These are phyloP conservation scores for Branchinecta lindahli DNA, from an alignment of 1,140 invertebrate genomes.

Conservation along the genomic window DNA sequence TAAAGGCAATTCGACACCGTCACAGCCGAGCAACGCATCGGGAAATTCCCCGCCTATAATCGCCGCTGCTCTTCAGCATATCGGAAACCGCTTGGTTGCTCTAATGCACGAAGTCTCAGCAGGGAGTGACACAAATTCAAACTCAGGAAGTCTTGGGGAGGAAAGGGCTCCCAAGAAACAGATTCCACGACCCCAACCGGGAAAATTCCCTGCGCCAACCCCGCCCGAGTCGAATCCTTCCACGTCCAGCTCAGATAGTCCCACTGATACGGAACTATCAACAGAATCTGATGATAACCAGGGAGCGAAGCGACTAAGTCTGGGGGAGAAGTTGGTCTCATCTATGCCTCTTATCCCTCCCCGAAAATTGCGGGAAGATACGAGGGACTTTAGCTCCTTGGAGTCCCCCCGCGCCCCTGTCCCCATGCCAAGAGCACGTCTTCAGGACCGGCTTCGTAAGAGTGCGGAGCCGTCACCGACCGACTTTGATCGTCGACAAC, in stretches of 20 bases:
- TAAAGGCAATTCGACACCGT: background rate
- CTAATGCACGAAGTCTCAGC: slow-evolving; percentile 82
- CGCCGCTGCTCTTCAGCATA: slow-evolving; percentile 81
- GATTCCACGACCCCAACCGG: slow-evolving; percentile 38
- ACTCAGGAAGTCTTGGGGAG: slow-evolving; percentile 26
- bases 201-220: slow-evolving; percentile 43
- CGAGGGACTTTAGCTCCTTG: slow-evolving; percentile 23
- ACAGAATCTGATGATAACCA: slow-evolving; percentile 25
- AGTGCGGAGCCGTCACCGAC: background rate
- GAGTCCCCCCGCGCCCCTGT: slow-evolving; percentile 21
- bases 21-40: slow-evolving; percentile 33
- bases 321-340: background rate
- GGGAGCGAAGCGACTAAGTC: background rate
- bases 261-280: slow-evolving; percentile 27
- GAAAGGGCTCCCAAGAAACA: slow-evolving; percentile 21
- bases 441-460: slow-evolving; percentile 41
- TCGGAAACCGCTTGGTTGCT: slow-evolving; percentile 68
- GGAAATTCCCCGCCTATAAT: slow-evolving; percentile 68
- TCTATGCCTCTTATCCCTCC: background rate
- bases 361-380: slow-evolving; percentile 20
- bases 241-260: slow-evolving; percentile 22
- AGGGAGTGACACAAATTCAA: slow-evolving; percentile 30
- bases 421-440: background rate
- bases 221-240: slow-evolving; percentile 23
- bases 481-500: background rate